These are phyloP conservation scores for Trichopoda pennipes DNA, from an alignment of 2,888 invertebrate genomes.

Conservation along the genomic window DNA sequence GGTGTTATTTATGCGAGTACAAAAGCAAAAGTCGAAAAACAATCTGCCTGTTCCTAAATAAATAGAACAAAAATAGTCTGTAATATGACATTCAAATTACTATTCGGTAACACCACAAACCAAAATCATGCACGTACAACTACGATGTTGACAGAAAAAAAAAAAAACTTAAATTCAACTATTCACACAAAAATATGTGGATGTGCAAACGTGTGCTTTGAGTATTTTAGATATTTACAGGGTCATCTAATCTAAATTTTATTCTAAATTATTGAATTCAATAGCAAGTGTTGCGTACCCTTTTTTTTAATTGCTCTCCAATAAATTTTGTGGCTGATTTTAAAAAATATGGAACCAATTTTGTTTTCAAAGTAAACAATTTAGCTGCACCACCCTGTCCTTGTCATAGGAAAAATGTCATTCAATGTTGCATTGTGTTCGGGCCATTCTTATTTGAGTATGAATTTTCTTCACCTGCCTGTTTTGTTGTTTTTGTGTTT, in stretches of 20 bases:
- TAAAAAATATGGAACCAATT: not conserved
- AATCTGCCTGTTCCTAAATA: slow-evolving; percentile 27
- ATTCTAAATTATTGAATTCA: too few relatives aligned
- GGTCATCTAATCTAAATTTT: not conserved
- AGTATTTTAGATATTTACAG: not conserved
- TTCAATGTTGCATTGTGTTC: slow-evolving; percentile 28
- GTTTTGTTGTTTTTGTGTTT: not conserved
- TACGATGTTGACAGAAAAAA: not conserved
- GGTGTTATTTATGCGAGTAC: not conserved
- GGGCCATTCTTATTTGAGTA: slow-evolving; percentile 28
- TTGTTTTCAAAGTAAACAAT: not conserved
- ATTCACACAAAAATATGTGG: not conserved
- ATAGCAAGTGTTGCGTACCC: too few relatives aligned
- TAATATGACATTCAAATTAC: slow-evolving; percentile 57
- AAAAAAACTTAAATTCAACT: too few relatives aligned
- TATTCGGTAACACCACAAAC: slow-evolving; percentile 26
- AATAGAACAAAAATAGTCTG: slow-evolving; percentile 24
- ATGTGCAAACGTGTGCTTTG: not conserved
- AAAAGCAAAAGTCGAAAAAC: not conserved
- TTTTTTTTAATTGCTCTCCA: too few relatives aligned
- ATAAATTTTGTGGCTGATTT: too few relatives aligned
- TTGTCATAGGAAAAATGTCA: slow-evolving; percentile 34
- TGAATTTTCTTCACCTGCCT: not conserved
- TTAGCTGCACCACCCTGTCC: not conserved
- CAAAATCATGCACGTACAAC: slow-evolving; percentile 7